Base-by-base conservation (phyloP, 2,113 vertebrate species). In the Mohoua ochrocephala region DNA sequence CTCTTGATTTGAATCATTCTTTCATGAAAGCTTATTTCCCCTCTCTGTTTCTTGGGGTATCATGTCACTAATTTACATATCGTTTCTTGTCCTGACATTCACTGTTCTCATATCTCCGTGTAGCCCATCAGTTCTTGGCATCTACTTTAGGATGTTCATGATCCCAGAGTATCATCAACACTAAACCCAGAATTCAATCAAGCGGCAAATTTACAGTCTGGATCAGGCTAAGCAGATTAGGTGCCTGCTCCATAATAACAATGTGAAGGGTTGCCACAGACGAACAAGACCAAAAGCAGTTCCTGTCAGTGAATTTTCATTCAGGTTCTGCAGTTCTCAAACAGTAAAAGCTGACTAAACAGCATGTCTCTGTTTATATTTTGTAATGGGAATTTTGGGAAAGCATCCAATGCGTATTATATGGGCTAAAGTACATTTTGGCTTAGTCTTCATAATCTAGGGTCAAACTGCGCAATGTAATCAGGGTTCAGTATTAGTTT, bases 181-280 rank as follows among this genome's bases (percentile, higher is more conserved):
- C 49, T 95, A 84, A 95, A 91, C 28, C 13, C 37, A 82, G 53
- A 91, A 94, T 94, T 95, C 69, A 94, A 53, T 94, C 74, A 94
- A 75, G 70, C 31, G 73, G 28, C 26, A 91, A 79, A 93, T 93
- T 94, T 95, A 81, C 52, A 93, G 61, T 82, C 69, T 91, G 87
- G 81, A 82, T 95, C 56, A 92, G 60, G 27, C 24, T 84, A 94
- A 95, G 49, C 14, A 93, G 91, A 94, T 95, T 95, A 93, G 41
- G 15, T 87, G 33, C 41, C 35, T 71, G 30, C 33, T 81, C 52
- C 27, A 53, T 81, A 86, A 71, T 37, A 74, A 45, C 39, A 44
- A 35, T 14, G 11, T 35, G 65, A 91, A 80, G 13, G 8, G 33
- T 41, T 89, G 19, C 52, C 65, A 56, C 7, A 86, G 71, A 54